Evolutionary conservation across 2,113 vertebrate species (phyloP), one percentile per base, ranked within the genome.

Genomic region (Eidolon helvum): DNA sequence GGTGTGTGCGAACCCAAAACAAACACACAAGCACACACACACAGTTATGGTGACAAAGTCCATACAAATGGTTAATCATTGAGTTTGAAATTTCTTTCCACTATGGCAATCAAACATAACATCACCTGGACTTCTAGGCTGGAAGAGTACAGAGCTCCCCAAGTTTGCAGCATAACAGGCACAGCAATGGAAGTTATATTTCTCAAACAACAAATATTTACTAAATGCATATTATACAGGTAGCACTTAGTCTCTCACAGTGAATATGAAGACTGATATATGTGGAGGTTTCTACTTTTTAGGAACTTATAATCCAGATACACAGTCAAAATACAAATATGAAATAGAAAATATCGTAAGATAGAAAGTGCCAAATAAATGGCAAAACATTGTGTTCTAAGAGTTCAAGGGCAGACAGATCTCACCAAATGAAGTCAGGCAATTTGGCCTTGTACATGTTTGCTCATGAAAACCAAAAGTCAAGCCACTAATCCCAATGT

Each of bases 1-100:
- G 3, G 24, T 55, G 18, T 61, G 10, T 24, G 10, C 26, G 94
- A 80, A 82, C 7, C 9, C 74, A 75, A 22, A 91, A 83, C 0
- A 91, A 14, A 72, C 11, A 68, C 63, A 87, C 22, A 71, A 16
- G 26, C 30, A 48, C 43, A 86, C 10, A 65, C 21, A 83, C n/a
- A 57, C 10, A 94, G 15, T 72, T 40, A 68, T 11, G 18, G 72
- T 74, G 89, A 93, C 93, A 95, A 97, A 97, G 91, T 96, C 86
- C 96, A 94, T 38, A 79, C 53, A 90, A 83, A 93, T 50, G 21
- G 79, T 98, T 97, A 96, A 96, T 94, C 89, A 94, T 38, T 97
- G 82, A 90, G 66, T 97, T 33, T 93, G 35, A 93, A 80, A 80
- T 59, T 91, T 91, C 91, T 89, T 95, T 68, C 66, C 68, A 88